phyloP scores from a whole-genome alignment of 2,888 invertebrate species.

The Drosophila testacea region DNA sequence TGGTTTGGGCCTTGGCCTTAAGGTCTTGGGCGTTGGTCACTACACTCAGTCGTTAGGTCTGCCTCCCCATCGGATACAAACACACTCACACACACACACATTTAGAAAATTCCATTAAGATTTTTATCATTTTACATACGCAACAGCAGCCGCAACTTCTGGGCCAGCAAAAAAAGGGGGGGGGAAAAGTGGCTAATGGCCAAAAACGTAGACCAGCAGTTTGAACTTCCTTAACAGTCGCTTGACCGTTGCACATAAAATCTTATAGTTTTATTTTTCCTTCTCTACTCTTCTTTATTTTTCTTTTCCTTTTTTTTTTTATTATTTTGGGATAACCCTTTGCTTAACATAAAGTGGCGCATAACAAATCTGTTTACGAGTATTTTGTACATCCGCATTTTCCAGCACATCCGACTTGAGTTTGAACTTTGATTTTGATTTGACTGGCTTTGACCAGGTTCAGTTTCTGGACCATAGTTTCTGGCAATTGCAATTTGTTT shows the following conservation, averaged over 20 bases:
- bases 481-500: constrained; percentile 67
- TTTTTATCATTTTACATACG: constrained; percentile 75
- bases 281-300: constrained; percentile 38
- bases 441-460: constrained; percentile 32
- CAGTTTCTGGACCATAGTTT: constrained; percentile 21
- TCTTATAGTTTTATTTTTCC: constrained; percentile 71
- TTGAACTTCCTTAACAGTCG: constrained; percentile 67
- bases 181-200: constrained; percentile 57
- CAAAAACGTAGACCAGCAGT: constrained; percentile 58
- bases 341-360: constrained; percentile 78
- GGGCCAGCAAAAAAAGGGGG: not conserved
- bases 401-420: constrained; percentile 50
- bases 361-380: constrained; percentile 80
- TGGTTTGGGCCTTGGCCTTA: not conserved
- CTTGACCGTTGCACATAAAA: constrained; percentile 74
- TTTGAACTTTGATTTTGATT: constrained; percentile 69
- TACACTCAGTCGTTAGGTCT: constrained; percentile 6
- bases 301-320: not conserved
- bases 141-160: constrained; percentile 35
- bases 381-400: constrained; percentile 58
- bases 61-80: not conserved
- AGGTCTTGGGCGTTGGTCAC: constrained; percentile 40
- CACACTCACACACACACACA: constrained; percentile 18
- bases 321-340: constrained; percentile 25
- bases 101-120: constrained; percentile 76